Base-by-base conservation (phyloP, 2,888 invertebrate species). In the Sesamia inferens region DNA sequence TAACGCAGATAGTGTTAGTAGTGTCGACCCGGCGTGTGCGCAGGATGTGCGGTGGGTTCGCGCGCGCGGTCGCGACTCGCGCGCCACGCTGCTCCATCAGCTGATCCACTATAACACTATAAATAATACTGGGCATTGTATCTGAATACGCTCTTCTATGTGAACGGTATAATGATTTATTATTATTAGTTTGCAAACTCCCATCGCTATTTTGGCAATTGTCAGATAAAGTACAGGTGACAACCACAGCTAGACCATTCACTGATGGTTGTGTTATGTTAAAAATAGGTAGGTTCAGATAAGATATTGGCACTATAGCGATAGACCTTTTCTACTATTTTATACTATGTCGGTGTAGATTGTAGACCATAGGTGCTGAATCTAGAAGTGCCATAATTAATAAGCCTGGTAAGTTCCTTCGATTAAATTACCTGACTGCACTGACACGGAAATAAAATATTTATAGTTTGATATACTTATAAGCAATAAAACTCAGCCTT, bases 91-190 rank as follows among this genome's bases (percentile, higher is more conserved):
- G 83, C 81, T 83, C 84, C 84, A 89, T 91, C 95, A 95, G 96
- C 96, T 94, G 96, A 95, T 95, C 90, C 90, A 94, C 95, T 95
- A 95, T 93, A 94, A 89, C 91, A 94, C 96, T 96, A 96, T 95
- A 95, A 95, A 96, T 96, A 96, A 95, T 95, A 92, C 90, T 89
- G 91, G 93, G 91, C 93, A 94, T 93, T 74, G 90, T 89, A 93
- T 94, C 91, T 91, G 87, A 71, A 70, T 68, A 71, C 68, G 70
- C 66, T 68, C 62, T 63, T 55, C 22, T 47, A 47, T 58, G 39
- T 70, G 57, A 44, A 48, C 59, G 55, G 31, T 82, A 19, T 14
- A 67, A 62, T 68, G 14, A 78, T 72, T 69, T 51, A 44, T 76
- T 42, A 48, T 51, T 73, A 13, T 39, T 59, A 55, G 55, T 81